phyloP scores from a whole-genome alignment of 2,113 vertebrate genomes.

The Ophiodon elongatus region DNA sequence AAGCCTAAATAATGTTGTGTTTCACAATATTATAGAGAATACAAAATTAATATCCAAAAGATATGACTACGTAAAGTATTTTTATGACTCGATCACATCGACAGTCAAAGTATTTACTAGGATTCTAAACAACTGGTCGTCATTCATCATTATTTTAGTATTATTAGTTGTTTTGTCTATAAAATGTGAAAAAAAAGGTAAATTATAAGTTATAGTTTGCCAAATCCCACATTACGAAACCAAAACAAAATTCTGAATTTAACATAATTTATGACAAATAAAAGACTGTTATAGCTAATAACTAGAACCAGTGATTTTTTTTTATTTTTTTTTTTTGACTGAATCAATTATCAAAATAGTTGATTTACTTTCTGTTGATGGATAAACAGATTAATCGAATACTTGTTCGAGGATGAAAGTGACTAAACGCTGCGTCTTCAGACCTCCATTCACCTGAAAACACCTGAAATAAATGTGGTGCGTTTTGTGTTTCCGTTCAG shows the following conservation, averaged over 20 bases:
- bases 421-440: not conserved
- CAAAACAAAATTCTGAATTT: not conserved
- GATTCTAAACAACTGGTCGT: not conserved
- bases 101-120: not conserved
- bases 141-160: not conserved
- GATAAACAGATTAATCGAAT: not conserved
- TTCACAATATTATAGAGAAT: not conserved
- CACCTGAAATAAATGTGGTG: too few species aligned
- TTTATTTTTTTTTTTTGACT: too few species aligned
- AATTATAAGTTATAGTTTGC: too few species aligned
- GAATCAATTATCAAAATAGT: not conserved
- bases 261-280: not conserved
- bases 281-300: not conserved
- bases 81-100: not conserved
- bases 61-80: not conserved
- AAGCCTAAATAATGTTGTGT: not conserved
- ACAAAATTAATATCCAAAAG: not conserved
- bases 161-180: too few species aligned
- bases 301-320: too few species aligned
- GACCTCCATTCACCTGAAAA: too few species aligned
- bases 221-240: not conserved
- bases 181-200: too few species aligned
- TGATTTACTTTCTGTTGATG: not conserved
- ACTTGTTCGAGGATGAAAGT: not conserved
- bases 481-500: slow-evolving; percentile 67